phyloP scores from a whole-genome alignment of 2,113 vertebrate species.

The Collichthys lucidus region DNA sequence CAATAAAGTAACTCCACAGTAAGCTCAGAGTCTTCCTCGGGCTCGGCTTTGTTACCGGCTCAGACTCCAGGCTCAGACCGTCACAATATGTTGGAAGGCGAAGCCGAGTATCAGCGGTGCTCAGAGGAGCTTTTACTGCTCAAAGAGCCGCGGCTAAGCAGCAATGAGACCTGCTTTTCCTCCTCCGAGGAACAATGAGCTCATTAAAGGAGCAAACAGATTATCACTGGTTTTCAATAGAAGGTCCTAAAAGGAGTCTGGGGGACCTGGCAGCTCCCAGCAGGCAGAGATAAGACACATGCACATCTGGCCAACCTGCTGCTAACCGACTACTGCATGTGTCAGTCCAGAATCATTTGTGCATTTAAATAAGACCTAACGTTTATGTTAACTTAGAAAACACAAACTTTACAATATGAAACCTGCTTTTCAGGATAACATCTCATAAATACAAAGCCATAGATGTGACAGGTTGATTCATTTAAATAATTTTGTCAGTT shows the following conservation, averaged over 20 bases:
- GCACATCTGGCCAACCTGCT: slow-evolving; percentile 77
- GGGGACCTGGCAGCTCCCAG: slow-evolving; percentile 69
- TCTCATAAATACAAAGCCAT: not conserved
- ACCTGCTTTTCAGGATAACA: not conserved
- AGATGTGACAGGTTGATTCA: not conserved
- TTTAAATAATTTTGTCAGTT: not conserved
- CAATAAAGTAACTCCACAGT: slow-evolving; percentile 42
- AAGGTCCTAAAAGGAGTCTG: slow-evolving; percentile 59
- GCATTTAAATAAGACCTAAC: not conserved
- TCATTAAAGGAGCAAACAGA: slow-evolving; percentile 86
- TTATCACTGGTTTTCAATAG: slow-evolving; percentile 73
- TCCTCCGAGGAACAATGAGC: slow-evolving; percentile 77
- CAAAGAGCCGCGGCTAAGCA: slow-evolving; percentile 73
- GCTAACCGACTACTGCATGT: not conserved
- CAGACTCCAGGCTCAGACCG: slow-evolving; percentile 62
- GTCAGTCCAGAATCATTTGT: not conserved
- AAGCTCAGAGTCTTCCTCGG: slow-evolving; percentile 50
- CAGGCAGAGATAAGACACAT: slow-evolving; percentile 67
- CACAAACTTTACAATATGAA: not conserved
- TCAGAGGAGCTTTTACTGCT: slow-evolving; percentile 78
- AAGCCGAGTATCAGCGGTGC: slow-evolving; percentile 68
- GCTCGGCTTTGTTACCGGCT: slow-evolving; percentile 59
- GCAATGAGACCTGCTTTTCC: slow-evolving; percentile 75
- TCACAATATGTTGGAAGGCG: slow-evolving; percentile 55
- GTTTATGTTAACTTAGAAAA: not conserved